Evolutionary conservation across 2,797 vertebrate genomes (phyloP).

Genomic region (Heterohyrax brucei): DNA sequence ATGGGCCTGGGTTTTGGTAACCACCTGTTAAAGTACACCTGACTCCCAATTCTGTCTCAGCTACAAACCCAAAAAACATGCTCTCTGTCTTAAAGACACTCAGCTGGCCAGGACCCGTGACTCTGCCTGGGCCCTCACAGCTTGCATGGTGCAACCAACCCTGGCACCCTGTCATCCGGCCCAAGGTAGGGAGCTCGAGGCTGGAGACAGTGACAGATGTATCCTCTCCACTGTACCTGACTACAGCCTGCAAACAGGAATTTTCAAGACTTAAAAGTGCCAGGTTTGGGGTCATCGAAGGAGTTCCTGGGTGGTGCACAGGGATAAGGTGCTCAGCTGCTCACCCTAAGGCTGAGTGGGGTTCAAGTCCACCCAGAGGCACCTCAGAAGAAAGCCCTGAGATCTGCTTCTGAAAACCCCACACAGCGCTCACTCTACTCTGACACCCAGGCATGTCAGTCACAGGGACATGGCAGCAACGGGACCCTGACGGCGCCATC

Average conservation of each 20-base stretch:
- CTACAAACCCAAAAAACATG: background rate
- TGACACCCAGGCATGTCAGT: no score
- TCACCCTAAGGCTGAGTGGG: background rate
- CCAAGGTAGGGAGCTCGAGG: no score
- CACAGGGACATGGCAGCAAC: background rate
- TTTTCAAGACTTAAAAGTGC: background rate
- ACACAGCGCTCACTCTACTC: background rate
- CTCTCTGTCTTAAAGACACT: slow-evolving; percentile 25
- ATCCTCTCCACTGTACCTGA: background rate
- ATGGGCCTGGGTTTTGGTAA: background rate
- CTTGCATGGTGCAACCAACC: background rate
- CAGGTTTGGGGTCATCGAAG: background rate
- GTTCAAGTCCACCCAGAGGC: background rate
- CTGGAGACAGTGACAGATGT: background rate
- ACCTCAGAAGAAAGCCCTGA: background rate
- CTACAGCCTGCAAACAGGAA: background rate
- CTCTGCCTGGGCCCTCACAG: background rate
- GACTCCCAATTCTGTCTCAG: background rate
- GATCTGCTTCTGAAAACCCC: background rate
- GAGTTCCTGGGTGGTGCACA: background rate
- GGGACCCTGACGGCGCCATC: no score
- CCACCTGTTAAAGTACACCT: background rate
- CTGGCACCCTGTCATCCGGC: background rate
- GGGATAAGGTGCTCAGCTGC: background rate
- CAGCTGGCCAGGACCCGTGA: background rate